Conservation (phyloP, 23 tunicate species). For the Halocynthia aurantium region DNA sequence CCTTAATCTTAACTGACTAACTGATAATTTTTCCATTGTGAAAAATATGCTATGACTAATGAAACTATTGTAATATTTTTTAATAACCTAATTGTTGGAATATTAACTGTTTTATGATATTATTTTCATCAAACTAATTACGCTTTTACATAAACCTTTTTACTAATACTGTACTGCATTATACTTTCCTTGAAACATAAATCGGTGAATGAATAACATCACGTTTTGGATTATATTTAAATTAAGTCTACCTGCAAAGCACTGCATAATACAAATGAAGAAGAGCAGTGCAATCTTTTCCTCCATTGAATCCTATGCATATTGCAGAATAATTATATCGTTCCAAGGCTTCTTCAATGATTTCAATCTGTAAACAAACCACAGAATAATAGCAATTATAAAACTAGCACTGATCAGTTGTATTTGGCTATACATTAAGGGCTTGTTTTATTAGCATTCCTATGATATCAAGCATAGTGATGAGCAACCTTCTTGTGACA, state of each 20-base stretch:
- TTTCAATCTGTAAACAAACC: constrained; percentile 13
- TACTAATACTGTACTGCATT: background rate
- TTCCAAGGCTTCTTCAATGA: constrained; percentile 48
- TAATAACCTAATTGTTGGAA: no score
- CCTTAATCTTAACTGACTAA: no score
- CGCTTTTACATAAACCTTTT: no score
- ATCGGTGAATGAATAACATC: no score
- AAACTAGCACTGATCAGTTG: background rate
- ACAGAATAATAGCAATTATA: background rate
- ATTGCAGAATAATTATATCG: constrained; percentile 31
- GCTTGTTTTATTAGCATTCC: background rate
- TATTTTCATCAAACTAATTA: no score
- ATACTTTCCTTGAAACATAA: background rate
- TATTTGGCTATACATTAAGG: background rate
- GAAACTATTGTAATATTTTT: no score
- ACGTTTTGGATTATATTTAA: no score
- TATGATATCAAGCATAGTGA: no score
- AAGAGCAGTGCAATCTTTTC: constrained; percentile 87
- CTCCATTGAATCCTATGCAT: constrained; percentile 84
- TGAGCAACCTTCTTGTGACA: no score
- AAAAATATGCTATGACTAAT: no score
- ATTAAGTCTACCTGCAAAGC: constrained; percentile 27
- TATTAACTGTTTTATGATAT: no score
- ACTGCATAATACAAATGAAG: constrained; percentile 61
- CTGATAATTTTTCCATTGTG: no score